Evolutionary conservation across 2,797 vertebrate species (phyloP), one percentile per base, ranked within the genome.

Genomic region (Microctenopoma stevenorrisi): DNA sequence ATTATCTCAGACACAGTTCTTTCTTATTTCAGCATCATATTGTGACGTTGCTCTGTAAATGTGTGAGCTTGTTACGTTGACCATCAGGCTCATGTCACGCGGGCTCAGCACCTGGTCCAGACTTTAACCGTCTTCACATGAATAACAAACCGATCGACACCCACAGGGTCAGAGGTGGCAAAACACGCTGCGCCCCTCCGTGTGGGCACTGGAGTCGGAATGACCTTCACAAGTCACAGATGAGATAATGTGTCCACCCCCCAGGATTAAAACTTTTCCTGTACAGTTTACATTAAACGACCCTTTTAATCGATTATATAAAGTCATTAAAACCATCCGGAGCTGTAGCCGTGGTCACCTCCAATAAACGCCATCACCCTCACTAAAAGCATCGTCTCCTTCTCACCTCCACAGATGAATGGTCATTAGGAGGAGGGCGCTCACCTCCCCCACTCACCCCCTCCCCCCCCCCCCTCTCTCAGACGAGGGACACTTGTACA

Each of bases 361-460:
- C 77, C 81, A 81, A 82, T 79, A 83, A 85, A 83, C 64, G 59
- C 50, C 15, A 47, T 78, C 80, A 40, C 44, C 66, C 54, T 0
- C 60, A 59, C 82, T 84, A 72, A 91, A 88, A 87, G 83, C 44
- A 7, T 74, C 26, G 22, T 68, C 72, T 80, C 72, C 72, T 56
- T 72, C 81, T 90, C 73, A 78, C 79, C 78, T 75, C 76, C 64
- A 52, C 81, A 85, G 71, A 83, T 56, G 58, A 83, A 64, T 58
- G 64, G 53, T 82, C 72, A 85, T 89, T 79, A 82, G 59, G 58
- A 12, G 18, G 3, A 11, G 52, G 47, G 33, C 4, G 10, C 52
- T 77, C 61, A 43, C 70, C 65, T 37, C 44, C 7, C 28, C 33
- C 12, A 42, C 15, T 65, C 48, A 30, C 7, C 28, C 30, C 12